Percentiles rank a stretch among this genome's conserved stretches.
Conservation (phyloP, 2,797 vertebrate genomes). For the Gymnothorax javanicus region DNA sequence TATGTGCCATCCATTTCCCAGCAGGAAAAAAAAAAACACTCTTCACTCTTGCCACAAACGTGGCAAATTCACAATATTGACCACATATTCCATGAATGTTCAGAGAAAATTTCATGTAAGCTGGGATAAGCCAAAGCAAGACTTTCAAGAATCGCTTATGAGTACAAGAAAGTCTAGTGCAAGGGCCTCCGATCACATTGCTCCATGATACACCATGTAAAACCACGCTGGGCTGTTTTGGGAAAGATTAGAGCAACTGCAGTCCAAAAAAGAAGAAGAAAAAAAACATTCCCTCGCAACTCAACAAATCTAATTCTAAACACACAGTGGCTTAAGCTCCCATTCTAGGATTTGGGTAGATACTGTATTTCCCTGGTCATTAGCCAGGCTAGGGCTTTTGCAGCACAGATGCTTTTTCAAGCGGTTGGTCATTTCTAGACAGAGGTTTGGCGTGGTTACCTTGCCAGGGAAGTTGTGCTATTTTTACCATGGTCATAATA, state of each 20-base stretch:
- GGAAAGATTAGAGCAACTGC: neutral
- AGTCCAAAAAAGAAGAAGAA: neutral
- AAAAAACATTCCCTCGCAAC: neutral
- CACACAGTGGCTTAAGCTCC: neutral
- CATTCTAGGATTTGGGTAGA: neutral
- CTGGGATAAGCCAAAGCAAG: neutral
- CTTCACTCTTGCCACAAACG: no score
- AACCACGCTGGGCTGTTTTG: neutral
- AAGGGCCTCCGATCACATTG: neutral
- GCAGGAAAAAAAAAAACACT: no score
- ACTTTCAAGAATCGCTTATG: neutral
- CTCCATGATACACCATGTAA: neutral
- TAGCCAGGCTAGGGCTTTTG: conserved; percentile 4
- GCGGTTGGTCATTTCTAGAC: conserved; percentile 2
- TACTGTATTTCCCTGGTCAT: conserved; percentile 2
- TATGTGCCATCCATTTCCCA: neutral
- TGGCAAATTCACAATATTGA: no score
- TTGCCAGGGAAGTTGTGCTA: conserved; percentile 22
- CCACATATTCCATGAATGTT: no score
- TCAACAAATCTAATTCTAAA: neutral
- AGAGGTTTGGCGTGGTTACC: conserved; percentile 23
- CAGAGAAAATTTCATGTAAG: no score
- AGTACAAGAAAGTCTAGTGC: neutral
- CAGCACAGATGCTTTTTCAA: neutral
- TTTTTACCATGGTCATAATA: conserved; percentile 21